Base-by-base conservation (phyloP, 2,113 vertebrate genomes). In the Chaetodon auriga region DNA sequence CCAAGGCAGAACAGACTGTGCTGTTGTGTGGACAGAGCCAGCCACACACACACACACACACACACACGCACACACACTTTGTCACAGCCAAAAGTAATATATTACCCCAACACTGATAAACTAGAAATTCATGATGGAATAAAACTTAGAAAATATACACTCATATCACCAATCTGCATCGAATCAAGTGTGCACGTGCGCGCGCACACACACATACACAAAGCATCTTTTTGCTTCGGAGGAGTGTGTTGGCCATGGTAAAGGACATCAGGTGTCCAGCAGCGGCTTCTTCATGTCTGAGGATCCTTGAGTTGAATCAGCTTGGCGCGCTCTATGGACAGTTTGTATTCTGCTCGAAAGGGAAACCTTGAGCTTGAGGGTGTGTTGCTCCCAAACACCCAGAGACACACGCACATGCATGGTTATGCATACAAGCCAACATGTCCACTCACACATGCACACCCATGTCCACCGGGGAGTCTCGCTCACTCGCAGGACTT, bases 361-460 rank as follows among this genome's bases (percentile, higher is more conserved):
- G 64, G 36, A 85, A 93, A 84, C 89, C 79, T 87, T 92, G 81
- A 88, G 85, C 73, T 68, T 55, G 49, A 79, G 38, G 64, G 49
- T 75, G 46, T 70, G 41, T 23, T 73, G 60, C 60, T 68, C 36
- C 41, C 63, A 57, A 16, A 69, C 46, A 78, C 74, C 36, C 46
- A 77, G 8, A 65, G 14, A 70, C 14, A 72, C 60, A 36, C 53
- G 58, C 66, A 43, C 60, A 35, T 13, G 7, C 69, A 75, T 35
- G 36, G 46, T 64, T 71, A 53, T 87, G 69, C 77, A 81, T 72
- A 77, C 64, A 58, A 58, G 48, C 7, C 16, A 6, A 83, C 64
- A 49, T 18, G 30, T 77, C 51, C 68, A 84, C 81, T 81, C 55
- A 54, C 63, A 58, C 81, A 76, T 35, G 30, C 54, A 58, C 68